Evolutionary conservation across 53 echinoderm and acorn worm genomes (phyloP).

Genomic region (Zoroaster sp.): DNA sequence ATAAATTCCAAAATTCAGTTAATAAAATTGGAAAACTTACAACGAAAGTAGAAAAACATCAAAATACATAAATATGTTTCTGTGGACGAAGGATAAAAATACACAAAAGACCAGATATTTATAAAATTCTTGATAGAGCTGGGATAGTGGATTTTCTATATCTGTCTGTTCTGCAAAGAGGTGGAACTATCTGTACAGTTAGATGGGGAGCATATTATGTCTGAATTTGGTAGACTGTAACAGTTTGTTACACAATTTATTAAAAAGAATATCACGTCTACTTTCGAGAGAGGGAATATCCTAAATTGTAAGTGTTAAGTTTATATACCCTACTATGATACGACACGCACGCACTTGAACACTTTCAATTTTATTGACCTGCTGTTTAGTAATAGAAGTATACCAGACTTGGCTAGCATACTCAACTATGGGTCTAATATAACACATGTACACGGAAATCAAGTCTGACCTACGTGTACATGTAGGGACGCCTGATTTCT

Average conservation of each 20-base stretch:
- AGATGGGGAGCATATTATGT: no score
- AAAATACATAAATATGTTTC: no score
- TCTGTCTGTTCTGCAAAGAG: background rate
- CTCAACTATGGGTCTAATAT: background rate
- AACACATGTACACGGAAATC: background rate
- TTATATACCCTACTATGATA: background rate
- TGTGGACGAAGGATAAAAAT: no score
- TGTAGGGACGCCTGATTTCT: background rate
- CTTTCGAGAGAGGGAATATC: background rate
- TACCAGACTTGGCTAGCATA: slow-evolving; percentile 1
- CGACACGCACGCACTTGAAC: background rate
- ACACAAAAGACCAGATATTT: no score
- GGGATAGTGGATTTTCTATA: background rate
- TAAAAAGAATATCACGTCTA: background rate
- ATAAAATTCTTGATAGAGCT: background rate
- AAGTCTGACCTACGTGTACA: no score
- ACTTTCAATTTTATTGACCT: background rate
- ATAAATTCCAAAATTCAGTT: no score
- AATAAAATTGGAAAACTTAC: no score
- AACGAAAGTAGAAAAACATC: no score
- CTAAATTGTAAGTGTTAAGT: background rate
- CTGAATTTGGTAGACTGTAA: background rate
- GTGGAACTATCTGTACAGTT: no score
- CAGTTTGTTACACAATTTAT: background rate
- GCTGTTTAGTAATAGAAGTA: background rate